Evolutionary conservation across 2,113 vertebrate genomes (phyloP).

Genomic region (Cygnus buccinator): DNA sequence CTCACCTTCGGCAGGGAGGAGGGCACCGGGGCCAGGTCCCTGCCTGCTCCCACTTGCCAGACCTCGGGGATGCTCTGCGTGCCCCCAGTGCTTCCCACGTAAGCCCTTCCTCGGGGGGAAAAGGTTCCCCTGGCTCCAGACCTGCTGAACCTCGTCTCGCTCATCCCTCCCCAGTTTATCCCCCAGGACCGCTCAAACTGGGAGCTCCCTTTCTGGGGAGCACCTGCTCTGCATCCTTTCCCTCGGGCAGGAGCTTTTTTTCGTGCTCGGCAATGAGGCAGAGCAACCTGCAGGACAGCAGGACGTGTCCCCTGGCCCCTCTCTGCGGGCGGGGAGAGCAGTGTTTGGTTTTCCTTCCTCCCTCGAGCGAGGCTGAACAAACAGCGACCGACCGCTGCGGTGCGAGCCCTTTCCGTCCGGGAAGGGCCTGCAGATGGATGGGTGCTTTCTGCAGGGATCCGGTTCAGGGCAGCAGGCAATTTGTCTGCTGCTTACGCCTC

Average conservation of each 20-base stretch:
- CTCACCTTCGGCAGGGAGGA: background rate
- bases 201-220: background rate
- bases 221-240: background rate
- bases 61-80: background rate
- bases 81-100: background rate
- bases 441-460: fast-evolving
- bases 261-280: background rate
- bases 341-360: background rate
- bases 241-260: background rate
- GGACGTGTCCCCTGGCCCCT: background rate
- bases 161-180: background rate
- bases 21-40: background rate
- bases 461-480: background rate
- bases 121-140: too few species aligned
- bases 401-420: background rate
- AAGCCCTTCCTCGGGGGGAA: background rate
- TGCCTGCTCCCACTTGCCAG: background rate
- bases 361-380: background rate
- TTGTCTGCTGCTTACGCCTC: background rate
- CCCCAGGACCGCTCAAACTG: background rate
- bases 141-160: background rate
- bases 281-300: background rate
- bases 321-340: background rate
- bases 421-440: background rate
- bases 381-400: background rate